These are phyloP conservation scores for Theropithecus gelada DNA, from an alignment of 2,113 vertebrate genomes.

Conservation along the genomic window DNA sequence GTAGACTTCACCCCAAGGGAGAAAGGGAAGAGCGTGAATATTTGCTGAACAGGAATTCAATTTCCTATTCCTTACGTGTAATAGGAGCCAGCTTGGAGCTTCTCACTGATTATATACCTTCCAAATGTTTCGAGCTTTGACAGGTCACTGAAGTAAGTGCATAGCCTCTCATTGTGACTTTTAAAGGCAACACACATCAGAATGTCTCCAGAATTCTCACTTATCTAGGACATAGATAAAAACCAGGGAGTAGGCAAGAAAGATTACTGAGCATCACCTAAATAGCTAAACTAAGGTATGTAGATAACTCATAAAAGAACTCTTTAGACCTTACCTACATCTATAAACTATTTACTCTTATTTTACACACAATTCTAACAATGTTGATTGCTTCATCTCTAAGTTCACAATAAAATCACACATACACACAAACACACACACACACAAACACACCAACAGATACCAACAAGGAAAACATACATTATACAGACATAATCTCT, in stretches of 20 bases:
- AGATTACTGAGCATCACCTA: not conserved
- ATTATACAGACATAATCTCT: not conserved
- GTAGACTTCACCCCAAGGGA: not conserved
- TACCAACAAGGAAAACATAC: not conserved
- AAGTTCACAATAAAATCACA: not conserved
- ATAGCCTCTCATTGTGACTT: not conserved
- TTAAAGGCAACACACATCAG: not conserved
- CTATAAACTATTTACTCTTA: not conserved
- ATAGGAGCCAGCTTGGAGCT: not conserved
- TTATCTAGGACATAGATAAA: not conserved
- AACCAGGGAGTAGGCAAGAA: not conserved
- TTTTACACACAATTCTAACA: not conserved
- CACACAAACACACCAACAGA: not conserved
- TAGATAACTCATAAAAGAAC: not conserved
- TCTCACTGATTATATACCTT: not conserved
- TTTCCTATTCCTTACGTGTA: not conserved
- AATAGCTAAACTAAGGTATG: not conserved
- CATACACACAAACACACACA: not conserved
- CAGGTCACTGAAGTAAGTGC: not conserved
- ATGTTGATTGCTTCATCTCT: not conserved
- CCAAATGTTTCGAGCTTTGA: not conserved
- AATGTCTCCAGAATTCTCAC: not conserved
- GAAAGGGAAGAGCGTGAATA: not conserved
- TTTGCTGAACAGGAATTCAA: not conserved
- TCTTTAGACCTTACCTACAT: not conserved